These are phyloP conservation scores for Trididemnum clinides DNA, from an alignment of 23 tunicate genomes.

Conservation along the genomic window DNA sequence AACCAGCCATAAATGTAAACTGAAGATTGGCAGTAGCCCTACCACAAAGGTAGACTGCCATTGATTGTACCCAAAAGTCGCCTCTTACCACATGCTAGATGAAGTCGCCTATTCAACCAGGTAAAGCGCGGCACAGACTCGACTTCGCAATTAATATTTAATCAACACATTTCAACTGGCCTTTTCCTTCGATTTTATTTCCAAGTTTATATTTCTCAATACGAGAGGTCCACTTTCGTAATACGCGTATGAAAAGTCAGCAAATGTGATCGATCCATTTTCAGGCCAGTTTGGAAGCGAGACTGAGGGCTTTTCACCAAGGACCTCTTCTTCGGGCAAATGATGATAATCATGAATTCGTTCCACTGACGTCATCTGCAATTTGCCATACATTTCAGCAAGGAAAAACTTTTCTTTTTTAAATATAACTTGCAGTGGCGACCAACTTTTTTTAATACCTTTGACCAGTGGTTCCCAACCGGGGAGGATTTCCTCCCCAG, in stretches of 20 bases:
- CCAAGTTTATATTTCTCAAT: slow-evolving; percentile 37
- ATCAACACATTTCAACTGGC: not conserved
- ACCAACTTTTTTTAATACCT: not conserved
- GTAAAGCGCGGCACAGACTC: too few relatives aligned
- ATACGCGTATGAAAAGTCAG: slow-evolving; percentile 60
- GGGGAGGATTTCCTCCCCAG: too few relatives aligned
- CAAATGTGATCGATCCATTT: slow-evolving; percentile 50
- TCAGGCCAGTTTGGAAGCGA: slow-evolving; percentile 71
- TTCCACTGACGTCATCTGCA: slow-evolving; percentile 96
- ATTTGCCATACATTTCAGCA: not conserved
- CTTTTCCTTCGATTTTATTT: slow-evolving; percentile 68
- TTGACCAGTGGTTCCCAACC: too few relatives aligned
- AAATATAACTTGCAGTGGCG: not conserved
- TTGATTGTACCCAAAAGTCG: not conserved
- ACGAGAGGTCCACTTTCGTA: slow-evolving; percentile 70
- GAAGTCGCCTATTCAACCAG: too few relatives aligned
- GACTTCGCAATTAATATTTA: not conserved
- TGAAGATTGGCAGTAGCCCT: not conserved
- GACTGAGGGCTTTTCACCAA: slow-evolving; percentile 4
- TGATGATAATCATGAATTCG: slow-evolving; percentile 76
- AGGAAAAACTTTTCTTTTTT: not conserved
- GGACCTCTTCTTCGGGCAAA: slow-evolving; percentile 48
- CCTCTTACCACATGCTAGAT: too few relatives aligned
- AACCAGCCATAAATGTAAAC: too few relatives aligned
- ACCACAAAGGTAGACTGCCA: not conserved